These are phyloP conservation scores for Metellina segmentata DNA, from an alignment of 2,888 invertebrate species.

Conservation along the genomic window DNA sequence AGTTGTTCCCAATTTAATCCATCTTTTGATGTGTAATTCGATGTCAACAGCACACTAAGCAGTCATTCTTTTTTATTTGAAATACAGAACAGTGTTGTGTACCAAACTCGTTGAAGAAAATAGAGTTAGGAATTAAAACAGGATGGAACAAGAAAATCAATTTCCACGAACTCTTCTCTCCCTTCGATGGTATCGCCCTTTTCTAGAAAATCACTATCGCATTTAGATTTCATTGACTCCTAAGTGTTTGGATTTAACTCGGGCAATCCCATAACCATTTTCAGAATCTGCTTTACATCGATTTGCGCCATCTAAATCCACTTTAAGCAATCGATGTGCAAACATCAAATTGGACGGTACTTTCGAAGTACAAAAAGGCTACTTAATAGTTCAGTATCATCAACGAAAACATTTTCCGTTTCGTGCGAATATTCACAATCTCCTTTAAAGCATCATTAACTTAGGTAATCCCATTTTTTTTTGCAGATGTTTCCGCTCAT, in stretches of 20 bases:
- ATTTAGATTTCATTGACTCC: neutral
- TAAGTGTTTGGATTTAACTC: neutral
- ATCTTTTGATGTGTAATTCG: too few relatives aligned
- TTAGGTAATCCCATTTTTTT: neutral
- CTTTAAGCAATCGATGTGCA: neutral
- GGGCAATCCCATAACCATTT: neutral
- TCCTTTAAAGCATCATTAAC: constrained; percentile 1
- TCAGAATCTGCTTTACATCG: neutral
- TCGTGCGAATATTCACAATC: constrained; percentile 42
- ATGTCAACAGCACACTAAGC: too few relatives aligned
- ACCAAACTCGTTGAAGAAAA: too few relatives aligned
- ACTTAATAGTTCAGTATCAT: too few relatives aligned
- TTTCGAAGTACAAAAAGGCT: too few relatives aligned
- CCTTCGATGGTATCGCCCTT: neutral
- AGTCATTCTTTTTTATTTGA: too few relatives aligned
- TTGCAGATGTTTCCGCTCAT: neutral
- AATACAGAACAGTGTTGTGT: too few relatives aligned
- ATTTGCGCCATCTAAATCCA: neutral
- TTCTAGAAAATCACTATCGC: neutral
- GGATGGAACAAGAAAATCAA: too few relatives aligned
- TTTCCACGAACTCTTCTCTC: too few relatives aligned
- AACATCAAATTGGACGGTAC: neutral
- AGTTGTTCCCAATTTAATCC: too few relatives aligned
- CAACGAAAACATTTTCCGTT: neutral
- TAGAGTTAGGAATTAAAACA: too few relatives aligned